Conservation (phyloP, 2,888 invertebrate genomes). For the Leptothorax acervorum region DNA sequence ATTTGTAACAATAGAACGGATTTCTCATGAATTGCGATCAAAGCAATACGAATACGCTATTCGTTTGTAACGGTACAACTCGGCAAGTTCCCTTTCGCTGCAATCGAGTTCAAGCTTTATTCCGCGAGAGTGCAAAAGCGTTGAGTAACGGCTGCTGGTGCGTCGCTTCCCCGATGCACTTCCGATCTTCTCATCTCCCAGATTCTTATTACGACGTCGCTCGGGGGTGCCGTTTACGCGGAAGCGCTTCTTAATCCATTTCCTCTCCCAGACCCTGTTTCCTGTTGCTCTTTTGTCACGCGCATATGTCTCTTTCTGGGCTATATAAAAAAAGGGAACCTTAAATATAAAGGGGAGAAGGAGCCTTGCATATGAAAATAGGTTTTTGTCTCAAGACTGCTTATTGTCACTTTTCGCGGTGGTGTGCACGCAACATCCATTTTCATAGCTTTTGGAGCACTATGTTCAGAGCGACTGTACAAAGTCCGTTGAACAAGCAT, state of each 20-base stretch:
- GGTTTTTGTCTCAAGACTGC: conserved; percentile 73
- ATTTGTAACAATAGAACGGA: neutral
- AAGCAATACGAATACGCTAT: neutral
- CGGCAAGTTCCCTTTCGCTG: conserved; percentile 35
- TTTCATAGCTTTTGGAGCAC: no score
- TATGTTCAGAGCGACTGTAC: neutral
- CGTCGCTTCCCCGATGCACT: conserved; percentile 19
- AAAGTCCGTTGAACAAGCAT: neutral
- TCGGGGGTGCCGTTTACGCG: conserved; percentile 24
- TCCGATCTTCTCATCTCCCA: conserved; percentile 27
- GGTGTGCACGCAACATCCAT: neutral
- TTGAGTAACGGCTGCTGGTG: conserved; percentile 27
- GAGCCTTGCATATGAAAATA: conserved; percentile 71
- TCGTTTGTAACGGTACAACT: conserved; percentile 28
- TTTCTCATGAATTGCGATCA: neutral
- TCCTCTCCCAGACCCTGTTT: conserved; percentile 31
- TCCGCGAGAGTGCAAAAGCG: conserved; percentile 17
- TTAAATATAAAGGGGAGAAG: neutral
- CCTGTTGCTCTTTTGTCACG: conserved; percentile 32
- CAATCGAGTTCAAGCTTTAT: conserved; percentile 27
- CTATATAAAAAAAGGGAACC: neutral
- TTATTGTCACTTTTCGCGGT: neutral
- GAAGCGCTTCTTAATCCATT: conserved; percentile 28
- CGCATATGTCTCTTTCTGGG: conserved; percentile 15
- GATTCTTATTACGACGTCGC: conserved; percentile 33